Evolutionary conservation across 2,113 vertebrate genomes (phyloP), one percentile per base, ranked within the genome.

Genomic region (Muscicapa adusta): DNA sequence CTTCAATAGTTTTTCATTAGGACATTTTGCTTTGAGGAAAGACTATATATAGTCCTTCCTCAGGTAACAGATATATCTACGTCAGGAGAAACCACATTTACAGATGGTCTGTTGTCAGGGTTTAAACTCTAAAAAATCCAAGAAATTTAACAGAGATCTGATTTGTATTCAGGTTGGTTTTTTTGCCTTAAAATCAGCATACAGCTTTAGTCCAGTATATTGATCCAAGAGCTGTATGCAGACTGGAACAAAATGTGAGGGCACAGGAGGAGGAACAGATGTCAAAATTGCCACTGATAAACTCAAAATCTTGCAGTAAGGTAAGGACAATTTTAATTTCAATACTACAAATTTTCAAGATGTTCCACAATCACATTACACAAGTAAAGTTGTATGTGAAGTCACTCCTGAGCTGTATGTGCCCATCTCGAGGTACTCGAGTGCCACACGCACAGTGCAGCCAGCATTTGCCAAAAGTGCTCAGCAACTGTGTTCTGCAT

Each of bases 401-500:
- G 53, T 33, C 53, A 53, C 15, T 67, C 12, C 54, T 42, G 48
- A 66, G 80, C 23, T 76, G 18, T 16, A 19, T 28, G 33, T 24
- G 36, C 14, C 40, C 47, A 8, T 56, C 36, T 71, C 56, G 31
- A 81, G 9, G 5, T 8, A 40, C 42, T 62, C 0, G 0, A 12
- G 36, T n/a, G 48, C 28, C 14, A 2, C 43, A 15, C 5, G n/a
- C 48, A 75, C 16, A 36, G 62, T 0, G 3, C 7, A 63, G 11
- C 22, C 57, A 88, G 67, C 5, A 24, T 43, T 85, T 82, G 63
- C 22, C 7, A 2, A 14, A 96, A 96, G 85, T 90, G 82, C 85
- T 85, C 89, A 88, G 60, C 58, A 89, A 93, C 72, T 94, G 95
- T 83, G 93, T 88, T 90, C 91, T 94, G 95, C 82, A 0, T 54